Percentiles rank a stretch among this genome's conserved stretches.
Evolutionary conservation across 2,888 invertebrate genomes (phyloP).

Genomic region (Protophormia terraenovae): DNA sequence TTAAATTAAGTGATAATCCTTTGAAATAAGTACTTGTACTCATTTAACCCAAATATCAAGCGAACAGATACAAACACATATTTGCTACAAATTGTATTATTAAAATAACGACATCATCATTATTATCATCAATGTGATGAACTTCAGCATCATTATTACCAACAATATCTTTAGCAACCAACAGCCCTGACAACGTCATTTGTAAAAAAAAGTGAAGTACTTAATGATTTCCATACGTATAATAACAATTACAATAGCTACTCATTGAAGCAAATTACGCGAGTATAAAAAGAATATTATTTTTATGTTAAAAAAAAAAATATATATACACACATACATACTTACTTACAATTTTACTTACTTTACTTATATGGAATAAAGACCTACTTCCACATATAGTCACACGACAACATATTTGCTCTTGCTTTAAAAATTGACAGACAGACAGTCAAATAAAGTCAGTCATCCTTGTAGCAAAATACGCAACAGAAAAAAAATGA

Average conservation of each 20-base stretch:
- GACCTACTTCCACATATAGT: neutral
- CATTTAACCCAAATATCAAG: slow-evolving; percentile 10
- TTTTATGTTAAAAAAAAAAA: slow-evolving; percentile 24
- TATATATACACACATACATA: neutral
- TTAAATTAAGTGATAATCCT: slow-evolving; percentile 65
- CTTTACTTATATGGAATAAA: neutral
- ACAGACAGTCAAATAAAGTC: slow-evolving; percentile 27
- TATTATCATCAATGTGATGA: slow-evolving; percentile 14
- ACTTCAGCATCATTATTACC: slow-evolving; percentile 2
- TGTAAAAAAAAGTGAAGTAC: slow-evolving; percentile 29
- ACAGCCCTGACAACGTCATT: neutral
- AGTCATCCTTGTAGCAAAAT: neutral
- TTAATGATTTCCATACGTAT: slow-evolving; percentile 56
- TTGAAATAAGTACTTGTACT: slow-evolving; percentile 29
- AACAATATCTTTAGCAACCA: neutral
- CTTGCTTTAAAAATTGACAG: neutral
- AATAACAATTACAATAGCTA: slow-evolving; percentile 62
- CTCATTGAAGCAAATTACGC: slow-evolving; percentile 60
- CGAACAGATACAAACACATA: slow-evolving; percentile 8
- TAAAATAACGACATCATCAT: slow-evolving; percentile 6
- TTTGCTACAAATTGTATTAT: slow-evolving; percentile 13
- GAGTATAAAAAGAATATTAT: slow-evolving; percentile 56
- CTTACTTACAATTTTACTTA: neutral
- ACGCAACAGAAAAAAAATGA: neutral
- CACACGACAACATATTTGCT: neutral